Evolutionary conservation across 2,113 vertebrate genomes (phyloP), one percentile per base, ranked within the genome.

Genomic region (Sphyrna mokarran): DNA sequence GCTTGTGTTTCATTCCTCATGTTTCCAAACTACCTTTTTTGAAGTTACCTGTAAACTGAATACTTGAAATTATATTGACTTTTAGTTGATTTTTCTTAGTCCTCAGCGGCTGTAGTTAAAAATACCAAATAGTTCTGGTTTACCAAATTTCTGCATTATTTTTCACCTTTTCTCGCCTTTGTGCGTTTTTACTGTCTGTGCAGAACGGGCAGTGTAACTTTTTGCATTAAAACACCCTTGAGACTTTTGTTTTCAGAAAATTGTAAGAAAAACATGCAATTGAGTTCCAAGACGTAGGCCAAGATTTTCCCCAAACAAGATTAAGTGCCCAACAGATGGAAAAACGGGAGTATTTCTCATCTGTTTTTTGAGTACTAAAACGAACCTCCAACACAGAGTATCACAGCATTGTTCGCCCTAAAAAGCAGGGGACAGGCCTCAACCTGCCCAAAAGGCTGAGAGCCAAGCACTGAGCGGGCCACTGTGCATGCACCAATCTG

Each of bases 11-110:
- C 40, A 72, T 94, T 94, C 91, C n/a, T 40, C 68, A 33, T 18
- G n/a, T 94, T 94, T 94, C 26, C 63, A 48, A 70, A 70, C 18
- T 29, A 94, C 37, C 16, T 43, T 72, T 72, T 86, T 29, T 76
- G 69, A 95, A 95, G 43, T 95, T 40, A 72, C 40, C 40, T 72
- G 68, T 48, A 95, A 69, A 70, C 66, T 43, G 63, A 95, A 95
- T 72, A 95, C 94, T 95, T 95, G n/a, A 72, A 95, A 95, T 40
- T 72, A 37, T 70, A 48, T 48, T 72, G 68, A 69, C 40, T 95
- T 94, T 70, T 22, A 26, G 66, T 70, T 11, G 13, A 94, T 40
- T 95, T 95, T 95, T 40, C 69, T 72, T 72, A 33, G 22, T 11
- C 94, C 20, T 95, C 40, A 23, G 86, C 23, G 58, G 26, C 33